Evolutionary conservation across 2,113 vertebrate species (phyloP), one percentile per base, ranked within the genome.

Genomic region (Cheirogaleus medius): DNA sequence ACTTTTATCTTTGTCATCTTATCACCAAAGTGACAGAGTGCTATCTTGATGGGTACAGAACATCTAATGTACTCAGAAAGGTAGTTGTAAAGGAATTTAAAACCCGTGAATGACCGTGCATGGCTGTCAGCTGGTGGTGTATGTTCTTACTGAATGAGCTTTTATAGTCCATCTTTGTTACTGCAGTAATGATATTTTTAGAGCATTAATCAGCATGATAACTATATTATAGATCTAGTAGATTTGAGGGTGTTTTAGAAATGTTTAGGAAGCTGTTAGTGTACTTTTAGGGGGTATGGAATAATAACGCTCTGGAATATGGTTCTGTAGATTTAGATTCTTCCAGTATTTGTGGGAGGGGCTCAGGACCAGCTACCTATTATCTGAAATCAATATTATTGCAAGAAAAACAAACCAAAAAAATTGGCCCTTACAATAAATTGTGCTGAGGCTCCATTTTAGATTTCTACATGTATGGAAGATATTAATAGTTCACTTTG

Each of bases 81-180:
- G 54, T 77, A 63, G 32, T 78, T 88, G 58, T 32, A 74, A 96
- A 42, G 56, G 58, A 90, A 91, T 73, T 69, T 85, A 91, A 92
- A 87, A 85, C 54, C 69, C 89, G 3, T 66, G 68, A 90, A 52
- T 76, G 81, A 83, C 60, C 37, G n/a, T 32, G 20, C 56, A 29
- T 71, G 60, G n/a, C 25, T 76, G 29, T 78, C 80, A 68, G 39
- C 66, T 60, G 23, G 56, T 76, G 27, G 7, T 34, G 3, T 88
- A 14, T 54, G 44, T 18, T 82, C 64, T 80, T 68, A 42, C 25
- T 17, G 47, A 85, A 54, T 52, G 69, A 80, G 37, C 44, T 92
- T 64, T 88, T 80, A 63, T 25, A 64, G 44, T 63, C 49, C 54
- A 32, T 63, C 54, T 49, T 88, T 78, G 7, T 76, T 91, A 44